Evolutionary conservation across 2,797 vertebrate species (phyloP).

Genomic region (Pangasius larnaudii): DNA sequence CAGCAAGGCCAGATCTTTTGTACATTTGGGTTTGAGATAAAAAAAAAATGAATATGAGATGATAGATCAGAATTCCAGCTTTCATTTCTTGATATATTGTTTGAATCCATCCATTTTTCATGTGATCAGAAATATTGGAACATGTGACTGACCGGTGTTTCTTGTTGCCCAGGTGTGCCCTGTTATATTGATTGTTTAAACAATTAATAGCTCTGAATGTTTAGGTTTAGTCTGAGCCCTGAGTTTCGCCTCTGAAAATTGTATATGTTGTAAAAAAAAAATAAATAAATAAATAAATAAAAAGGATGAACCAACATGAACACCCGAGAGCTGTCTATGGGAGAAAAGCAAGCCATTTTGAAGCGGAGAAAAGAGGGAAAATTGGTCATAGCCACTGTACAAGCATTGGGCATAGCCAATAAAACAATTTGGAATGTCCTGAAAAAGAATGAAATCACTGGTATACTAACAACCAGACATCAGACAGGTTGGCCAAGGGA

Average conservation of each 20-base stretch:
- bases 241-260: background rate
- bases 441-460: background rate
- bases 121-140: too few relatives aligned
- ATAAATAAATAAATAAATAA: too few relatives aligned
- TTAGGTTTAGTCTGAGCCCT: background rate
- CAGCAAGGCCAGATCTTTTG: background rate
- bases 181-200: background rate
- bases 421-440: background rate
- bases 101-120: background rate
- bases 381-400: background rate
- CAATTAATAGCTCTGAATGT: background rate
- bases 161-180: background rate
- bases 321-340: background rate
- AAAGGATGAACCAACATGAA: background rate
- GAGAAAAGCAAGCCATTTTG: background rate
- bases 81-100: background rate
- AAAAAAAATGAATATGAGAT: background rate
- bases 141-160: too few relatives aligned
- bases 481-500: background rate
- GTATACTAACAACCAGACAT: background rate
- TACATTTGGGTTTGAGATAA: background rate
- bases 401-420: background rate
- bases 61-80: background rate
- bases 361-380: background rate
- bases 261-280: background rate